Base-by-base conservation (phyloP, 2,888 invertebrate genomes). In the Alloplasta piceator region DNA sequence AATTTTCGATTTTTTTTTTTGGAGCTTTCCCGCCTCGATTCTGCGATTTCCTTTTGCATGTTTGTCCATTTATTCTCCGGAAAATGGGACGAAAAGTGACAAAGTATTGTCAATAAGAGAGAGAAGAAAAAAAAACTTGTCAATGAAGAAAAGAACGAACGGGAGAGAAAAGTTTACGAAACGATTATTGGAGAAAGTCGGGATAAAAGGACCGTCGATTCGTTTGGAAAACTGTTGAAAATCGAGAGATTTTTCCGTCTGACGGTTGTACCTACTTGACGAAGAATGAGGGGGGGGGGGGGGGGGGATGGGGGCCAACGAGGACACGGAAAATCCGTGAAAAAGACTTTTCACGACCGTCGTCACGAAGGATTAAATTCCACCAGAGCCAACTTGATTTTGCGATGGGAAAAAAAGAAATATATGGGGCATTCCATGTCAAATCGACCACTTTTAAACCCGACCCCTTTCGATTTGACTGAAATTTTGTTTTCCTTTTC, bases 361-460 rank as follows among this genome's bases (percentile, higher is more conserved):
- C 72, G 78, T 78, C 46, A 12, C 58, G 26, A 36, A 50, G 38
- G 66, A 78, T 71, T 71, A 78, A 66, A 58, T 71, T 71, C 12
- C 12, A 41, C 60, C 26, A 12, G 48, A n/a, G 46, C 10, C 7
- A 14, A 26, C 56, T 7, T 63, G 39, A 64, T 70, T 52, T 6
- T 41, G 26, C 26, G 14, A n/a, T 26, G 52, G 41, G n/a, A n/a
- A n/a, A n/a, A n/a, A n/a, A n/a, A n/a, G n/a, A n/a, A n/a, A n/a
- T n/a, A n/a, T n/a, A n/a, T n/a, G n/a, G n/a, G n/a, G n/a, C n/a
- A n/a, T n/a, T n/a, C n/a, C n/a, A n/a, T n/a, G n/a, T n/a, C n/a
- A n/a, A n/a, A n/a, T n/a, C n/a, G n/a, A n/a, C n/a, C n/a, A n/a
- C n/a, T n/a, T n/a, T n/a, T n/a, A n/a, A n/a, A n/a, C n/a, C n/a